phyloP scores from a whole-genome alignment of 2,113 vertebrate species.

The Athene noctua region DNA sequence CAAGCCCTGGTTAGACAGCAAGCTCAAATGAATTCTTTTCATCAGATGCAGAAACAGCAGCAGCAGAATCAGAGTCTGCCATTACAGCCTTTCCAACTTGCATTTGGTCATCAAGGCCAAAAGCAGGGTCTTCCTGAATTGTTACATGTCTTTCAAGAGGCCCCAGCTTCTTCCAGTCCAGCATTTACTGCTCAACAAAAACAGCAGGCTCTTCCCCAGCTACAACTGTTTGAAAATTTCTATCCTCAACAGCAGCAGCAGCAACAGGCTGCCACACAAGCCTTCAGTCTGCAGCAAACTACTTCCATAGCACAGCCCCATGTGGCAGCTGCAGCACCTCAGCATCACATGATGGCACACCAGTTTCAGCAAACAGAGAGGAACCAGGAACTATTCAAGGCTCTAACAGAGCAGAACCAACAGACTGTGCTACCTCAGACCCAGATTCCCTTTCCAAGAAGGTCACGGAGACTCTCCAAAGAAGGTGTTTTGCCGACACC shows the following conservation, averaged over 20 bases:
- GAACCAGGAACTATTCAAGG: constrained; percentile 78
- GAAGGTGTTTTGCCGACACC: constrained; percentile 83
- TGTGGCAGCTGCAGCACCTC: constrained; percentile 75
- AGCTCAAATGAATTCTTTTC: constrained; percentile 77
- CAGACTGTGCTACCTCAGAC: constrained; percentile 79
- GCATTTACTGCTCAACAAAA: constrained; percentile 71
- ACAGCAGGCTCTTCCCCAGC: constrained; percentile 75
- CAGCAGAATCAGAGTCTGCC: constrained; percentile 83
- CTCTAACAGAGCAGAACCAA: constrained; percentile 75
- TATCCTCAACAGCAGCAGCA: constrained; percentile 82
- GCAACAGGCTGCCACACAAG: constrained; percentile 69
- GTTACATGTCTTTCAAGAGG: constrained; percentile 87
- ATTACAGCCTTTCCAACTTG: constrained; percentile 92
- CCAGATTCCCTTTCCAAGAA: constrained; percentile 83
- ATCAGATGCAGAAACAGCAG: constrained; percentile 80
- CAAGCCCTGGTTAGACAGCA: constrained; percentile 74
- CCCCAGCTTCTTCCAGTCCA: constrained; percentile 69
- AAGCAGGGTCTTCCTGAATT: constrained; percentile 84
- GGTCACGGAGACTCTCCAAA: constrained; percentile 93
- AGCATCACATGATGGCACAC: constrained; percentile 77
- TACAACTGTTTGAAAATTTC: constrained; percentile 82
- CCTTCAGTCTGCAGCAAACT: constrained; percentile 67
- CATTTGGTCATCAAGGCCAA: constrained; percentile 90
- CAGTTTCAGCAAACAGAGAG: constrained; percentile 77
- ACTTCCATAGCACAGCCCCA: constrained; percentile 72